These are phyloP conservation scores for Nemotelus nigrinus DNA, from an alignment of 2,888 invertebrate genomes.

Conservation along the genomic window DNA sequence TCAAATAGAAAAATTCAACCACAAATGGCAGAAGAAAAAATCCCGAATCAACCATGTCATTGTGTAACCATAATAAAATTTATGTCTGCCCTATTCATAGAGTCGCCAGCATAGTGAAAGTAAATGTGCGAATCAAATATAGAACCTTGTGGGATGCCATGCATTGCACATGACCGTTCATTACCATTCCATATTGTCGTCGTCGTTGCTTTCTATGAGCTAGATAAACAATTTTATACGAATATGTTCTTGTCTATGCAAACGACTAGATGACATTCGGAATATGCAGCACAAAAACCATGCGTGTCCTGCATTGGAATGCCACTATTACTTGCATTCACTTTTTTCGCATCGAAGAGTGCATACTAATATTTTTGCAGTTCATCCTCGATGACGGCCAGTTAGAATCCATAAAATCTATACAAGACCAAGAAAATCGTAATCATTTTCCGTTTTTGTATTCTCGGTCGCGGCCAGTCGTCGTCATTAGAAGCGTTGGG, in stretches of 20 bases:
- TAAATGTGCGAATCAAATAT: conserved; percentile 25
- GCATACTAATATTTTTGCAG: background rate
- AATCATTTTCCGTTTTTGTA: too few species aligned
- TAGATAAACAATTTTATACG: conserved; percentile 16
- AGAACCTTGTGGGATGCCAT: conserved; percentile 34
- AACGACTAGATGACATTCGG: conserved; percentile 7
- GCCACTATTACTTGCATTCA: background rate
- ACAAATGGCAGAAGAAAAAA: too few species aligned
- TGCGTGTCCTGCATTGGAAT: conserved; percentile 36
- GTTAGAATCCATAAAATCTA: too few species aligned
- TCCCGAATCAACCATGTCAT: too few species aligned
- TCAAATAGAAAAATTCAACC: too few species aligned
- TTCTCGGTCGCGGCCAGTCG: too few species aligned
- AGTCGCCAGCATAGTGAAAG: conserved; percentile 21
- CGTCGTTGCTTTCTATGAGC: background rate
- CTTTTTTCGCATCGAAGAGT: background rate
- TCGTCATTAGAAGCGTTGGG: too few species aligned
- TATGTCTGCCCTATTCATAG: conserved; percentile 23
- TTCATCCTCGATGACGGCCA: background rate
- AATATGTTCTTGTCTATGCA: background rate
- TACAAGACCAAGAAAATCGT: too few species aligned
- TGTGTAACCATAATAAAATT: conserved; percentile 14
- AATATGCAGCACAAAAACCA: background rate
- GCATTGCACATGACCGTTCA: too few species aligned
- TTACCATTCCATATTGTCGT: too few species aligned